Percentiles rank a stretch among this genome's conserved stretches.
phyloP scores from a whole-genome alignment of 2,797 vertebrate species.

The Typhlichthys subterraneus region DNA sequence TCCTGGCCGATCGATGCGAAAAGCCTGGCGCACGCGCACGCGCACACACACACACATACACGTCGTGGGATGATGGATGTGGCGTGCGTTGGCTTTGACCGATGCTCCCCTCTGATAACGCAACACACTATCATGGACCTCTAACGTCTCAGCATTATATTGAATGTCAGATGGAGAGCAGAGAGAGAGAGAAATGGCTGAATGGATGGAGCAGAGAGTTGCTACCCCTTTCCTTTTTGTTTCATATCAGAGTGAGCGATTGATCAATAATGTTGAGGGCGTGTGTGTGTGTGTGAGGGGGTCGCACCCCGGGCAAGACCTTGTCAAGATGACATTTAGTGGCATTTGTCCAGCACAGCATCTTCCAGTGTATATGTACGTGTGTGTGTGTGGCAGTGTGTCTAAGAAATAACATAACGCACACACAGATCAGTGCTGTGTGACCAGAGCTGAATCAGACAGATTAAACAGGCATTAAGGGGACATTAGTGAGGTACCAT shows the following conservation, averaged over 20 bases:
- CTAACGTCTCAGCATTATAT: constrained; percentile 39
- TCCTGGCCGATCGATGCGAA: constrained; percentile 56
- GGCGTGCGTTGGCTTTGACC: constrained; percentile 40
- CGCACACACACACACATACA: constrained; percentile 2
- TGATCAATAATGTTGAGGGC: constrained; percentile 58
- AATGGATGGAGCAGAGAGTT: neutral
- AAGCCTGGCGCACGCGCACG: constrained; percentile 35
- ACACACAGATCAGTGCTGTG: constrained; percentile 37
- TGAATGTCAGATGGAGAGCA: constrained; percentile 37
- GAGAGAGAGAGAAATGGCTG: neutral
- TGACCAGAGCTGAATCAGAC: constrained; percentile 43
- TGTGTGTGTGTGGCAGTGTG: neutral
- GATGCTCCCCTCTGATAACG: constrained; percentile 55
- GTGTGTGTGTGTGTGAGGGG: constrained; percentile 26
- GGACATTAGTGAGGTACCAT: too few relatives aligned
- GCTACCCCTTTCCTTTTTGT: constrained; percentile 29
- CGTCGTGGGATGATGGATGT: constrained; percentile 57
- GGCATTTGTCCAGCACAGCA: constrained; percentile 54
- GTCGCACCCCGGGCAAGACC: constrained; percentile 45
- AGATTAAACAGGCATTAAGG: constrained; percentile 64
- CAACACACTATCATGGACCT: constrained; percentile 44
- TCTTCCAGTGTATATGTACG: constrained; percentile 6
- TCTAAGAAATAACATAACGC: neutral
- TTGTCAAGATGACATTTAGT: constrained; percentile 53
- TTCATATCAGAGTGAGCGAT: constrained; percentile 57